Conservation (phyloP, 2,113 vertebrate species). For the Taurulus bubalis region DNA sequence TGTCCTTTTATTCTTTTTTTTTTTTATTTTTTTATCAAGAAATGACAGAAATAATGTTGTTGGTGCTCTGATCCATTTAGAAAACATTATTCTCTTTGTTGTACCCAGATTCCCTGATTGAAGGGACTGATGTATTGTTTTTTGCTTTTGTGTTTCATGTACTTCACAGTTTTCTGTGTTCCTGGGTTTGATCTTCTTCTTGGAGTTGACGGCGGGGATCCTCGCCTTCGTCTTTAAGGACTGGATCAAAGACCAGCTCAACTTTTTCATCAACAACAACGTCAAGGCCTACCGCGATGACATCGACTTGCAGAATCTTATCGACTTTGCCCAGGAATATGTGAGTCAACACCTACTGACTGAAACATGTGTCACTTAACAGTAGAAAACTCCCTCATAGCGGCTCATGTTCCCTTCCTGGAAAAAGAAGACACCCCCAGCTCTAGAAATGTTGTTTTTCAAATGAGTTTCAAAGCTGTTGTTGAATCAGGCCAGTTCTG, state of each 20-base stretch:
- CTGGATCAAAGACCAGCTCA: constrained; percentile 96
- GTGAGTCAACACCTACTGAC: constrained; percentile 80
- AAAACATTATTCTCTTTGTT: background rate
- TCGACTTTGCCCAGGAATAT: constrained; percentile 94
- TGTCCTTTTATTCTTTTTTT: constrained; percentile 16
- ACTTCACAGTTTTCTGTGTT: constrained; percentile 90
- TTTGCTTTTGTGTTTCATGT: constrained; percentile 35
- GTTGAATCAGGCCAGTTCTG: constrained; percentile 11
- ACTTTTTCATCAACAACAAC: constrained; percentile 95
- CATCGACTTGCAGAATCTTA: constrained; percentile 94
- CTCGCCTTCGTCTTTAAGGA: constrained; percentile 94
- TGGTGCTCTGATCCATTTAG: background rate
- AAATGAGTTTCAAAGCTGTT: background rate
- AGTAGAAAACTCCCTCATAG: background rate
- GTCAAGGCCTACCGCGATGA: constrained; percentile 94
- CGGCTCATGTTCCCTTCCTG: background rate
- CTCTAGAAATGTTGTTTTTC: background rate
- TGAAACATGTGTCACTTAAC: background rate
- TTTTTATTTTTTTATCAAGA: no score
- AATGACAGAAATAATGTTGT: background rate
- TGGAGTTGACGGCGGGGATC: constrained; percentile 92
- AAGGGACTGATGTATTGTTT: constrained; percentile 28
- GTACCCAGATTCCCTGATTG: constrained; percentile 4
- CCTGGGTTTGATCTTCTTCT: constrained; percentile 93
- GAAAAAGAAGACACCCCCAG: constrained; percentile 1